These are phyloP conservation scores for Pitangus sulphuratus DNA, from an alignment of 2,797 vertebrate species.

Conservation along the genomic window DNA sequence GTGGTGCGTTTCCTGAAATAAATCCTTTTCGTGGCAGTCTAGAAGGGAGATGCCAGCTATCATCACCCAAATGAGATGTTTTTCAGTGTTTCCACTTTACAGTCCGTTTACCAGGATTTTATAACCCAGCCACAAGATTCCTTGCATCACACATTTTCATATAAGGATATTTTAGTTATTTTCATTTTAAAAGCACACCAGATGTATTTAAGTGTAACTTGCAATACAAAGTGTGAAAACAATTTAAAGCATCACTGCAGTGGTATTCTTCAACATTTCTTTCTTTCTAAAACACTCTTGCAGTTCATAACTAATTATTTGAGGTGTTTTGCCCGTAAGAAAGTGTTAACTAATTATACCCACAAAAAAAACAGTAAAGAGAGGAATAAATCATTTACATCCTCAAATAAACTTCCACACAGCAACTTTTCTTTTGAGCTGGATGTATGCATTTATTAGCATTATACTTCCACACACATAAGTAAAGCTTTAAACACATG, in stretches of 20 bases:
- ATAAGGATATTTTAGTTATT: constrained; percentile 32
- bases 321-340: neutral
- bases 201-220: constrained; percentile 21
- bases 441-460: neutral
- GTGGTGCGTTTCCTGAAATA: constrained; percentile 60
- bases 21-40: constrained; percentile 25
- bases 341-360: neutral
- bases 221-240: neutral
- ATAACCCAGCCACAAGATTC: constrained; percentile 34
- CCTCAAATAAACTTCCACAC: neutral
- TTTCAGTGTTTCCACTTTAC: constrained; percentile 64
- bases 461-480: neutral
- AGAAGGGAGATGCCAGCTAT: constrained; percentile 40
- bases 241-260: neutral
- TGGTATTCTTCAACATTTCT: neutral
- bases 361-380: neutral
- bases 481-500: neutral
- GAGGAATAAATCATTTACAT: neutral
- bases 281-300: neutral
- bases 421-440: neutral
- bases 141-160: constrained; percentile 39
- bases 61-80: constrained; percentile 50
- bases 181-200: constrained; percentile 18
- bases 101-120: constrained; percentile 44
- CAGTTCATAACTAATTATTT: neutral